These are phyloP conservation scores for Mactromeris polynyma DNA, from an alignment of 2,888 invertebrate genomes.

Conservation along the genomic window DNA sequence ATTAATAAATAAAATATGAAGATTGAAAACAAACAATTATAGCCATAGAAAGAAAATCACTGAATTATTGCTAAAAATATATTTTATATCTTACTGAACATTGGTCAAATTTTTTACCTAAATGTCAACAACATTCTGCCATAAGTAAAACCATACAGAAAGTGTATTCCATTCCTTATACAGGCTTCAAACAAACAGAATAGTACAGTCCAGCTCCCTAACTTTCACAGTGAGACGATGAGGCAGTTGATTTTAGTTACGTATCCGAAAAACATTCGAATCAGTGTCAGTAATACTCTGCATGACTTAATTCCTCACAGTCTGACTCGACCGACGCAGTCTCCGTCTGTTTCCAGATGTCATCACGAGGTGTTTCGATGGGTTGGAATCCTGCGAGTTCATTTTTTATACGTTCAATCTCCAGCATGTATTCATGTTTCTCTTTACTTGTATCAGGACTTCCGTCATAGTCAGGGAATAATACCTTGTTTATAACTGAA, in stretches of 20 bases:
- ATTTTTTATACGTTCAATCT: conserved; percentile 83
- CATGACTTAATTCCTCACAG: conserved; percentile 75
- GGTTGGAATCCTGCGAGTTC: conserved; percentile 86
- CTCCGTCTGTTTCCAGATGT: conserved; percentile 72
- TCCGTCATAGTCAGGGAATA: conserved; percentile 81
- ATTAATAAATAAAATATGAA: too few species aligned
- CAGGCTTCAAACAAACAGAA: too few species aligned
- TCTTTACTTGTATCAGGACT: conserved; percentile 78
- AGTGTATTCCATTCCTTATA: too few species aligned
- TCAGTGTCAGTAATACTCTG: conserved; percentile 65
- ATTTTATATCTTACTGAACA: neutral
- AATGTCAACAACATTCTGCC: too few species aligned
- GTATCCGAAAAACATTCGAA: neutral
- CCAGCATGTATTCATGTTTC: conserved; percentile 82
- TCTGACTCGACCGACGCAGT: conserved; percentile 76
- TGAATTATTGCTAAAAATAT: neutral
- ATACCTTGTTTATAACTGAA: conserved; percentile 82
- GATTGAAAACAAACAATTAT: too few species aligned
- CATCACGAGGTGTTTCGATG: conserved; percentile 80
- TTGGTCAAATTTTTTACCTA: neutral
- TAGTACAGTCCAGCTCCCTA: too few species aligned
- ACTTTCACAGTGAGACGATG: neutral
- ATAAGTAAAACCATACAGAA: too few species aligned
- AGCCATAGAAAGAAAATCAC: neutral
- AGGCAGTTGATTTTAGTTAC: neutral